Base-by-base conservation (phyloP, 2,888 invertebrate genomes). In the Plusia festucae region DNA sequence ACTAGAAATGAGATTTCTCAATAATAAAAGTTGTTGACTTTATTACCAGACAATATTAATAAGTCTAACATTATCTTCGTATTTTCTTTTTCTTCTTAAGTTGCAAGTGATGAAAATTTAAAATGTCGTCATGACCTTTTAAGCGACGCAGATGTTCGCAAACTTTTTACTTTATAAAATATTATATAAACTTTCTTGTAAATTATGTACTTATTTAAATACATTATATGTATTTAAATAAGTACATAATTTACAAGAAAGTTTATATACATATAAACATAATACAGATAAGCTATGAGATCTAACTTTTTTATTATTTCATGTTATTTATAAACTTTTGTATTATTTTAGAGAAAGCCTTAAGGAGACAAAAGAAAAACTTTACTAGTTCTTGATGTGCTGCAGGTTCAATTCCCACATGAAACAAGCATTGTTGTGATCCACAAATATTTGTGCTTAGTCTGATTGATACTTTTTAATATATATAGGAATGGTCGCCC, bases 71-170 rank as follows among this genome's bases (percentile, higher is more conserved):
- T 59, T 51, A 22, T 62, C 13, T 53, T 34, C 27, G 30, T 59
- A 52, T 64, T 55, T 52, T 54, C 53, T 73, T 69, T 68, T 73
- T 58, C 55, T 70, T 53, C 54, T 30, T 52, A 53, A 65, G 66
- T 73, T 66, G 56, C 60, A 32, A 71, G 73, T 63, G 62, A 72
- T 72, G 67, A 67, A 73, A 76, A 76, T 72, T 72, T 54, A 72
- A 76, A 73, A 67, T 76, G 73, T 72, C 73, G 72, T 76, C 73
- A 76, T 76, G 77, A 76, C 63, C 66, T 73, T 76, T 66, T 63
- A 63, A 62, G 62, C 27, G 60, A 20, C 66, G 44, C 73, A 76
- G 77, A 76, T 73, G 73, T 67, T 63, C 22, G 54, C 57, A 67
- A 76, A 71, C 67, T 72, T 73, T 57, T 60, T 72, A 56, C 60